Conservation (phyloP, 2,113 vertebrate species). For the Aptenodytes patagonicus region DNA sequence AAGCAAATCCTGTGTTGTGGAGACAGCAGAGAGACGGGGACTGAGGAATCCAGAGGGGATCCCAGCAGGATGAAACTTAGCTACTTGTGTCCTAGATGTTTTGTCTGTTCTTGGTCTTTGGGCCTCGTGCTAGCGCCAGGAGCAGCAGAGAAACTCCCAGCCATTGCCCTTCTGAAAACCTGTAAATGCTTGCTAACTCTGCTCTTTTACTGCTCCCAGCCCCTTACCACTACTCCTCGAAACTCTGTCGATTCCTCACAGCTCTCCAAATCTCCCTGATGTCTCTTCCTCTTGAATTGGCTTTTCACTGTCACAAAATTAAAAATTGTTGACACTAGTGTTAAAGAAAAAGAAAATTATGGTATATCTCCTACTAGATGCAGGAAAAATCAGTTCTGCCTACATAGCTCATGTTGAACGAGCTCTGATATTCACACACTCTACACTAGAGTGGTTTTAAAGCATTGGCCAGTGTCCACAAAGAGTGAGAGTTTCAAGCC, state of each 20-base stretch:
- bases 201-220: not conserved
- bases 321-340: accelerated
- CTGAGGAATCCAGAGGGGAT: not conserved
- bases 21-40: not conserved
- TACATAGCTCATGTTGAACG: accelerated
- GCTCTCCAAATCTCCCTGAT: not conserved
- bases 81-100: not conserved
- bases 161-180: not conserved
- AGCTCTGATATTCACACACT: not conserved
- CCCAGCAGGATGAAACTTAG: not conserved
- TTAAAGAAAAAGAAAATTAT: not conserved
- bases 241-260: not conserved
- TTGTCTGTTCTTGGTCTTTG: not conserved
- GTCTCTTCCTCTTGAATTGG: not conserved
- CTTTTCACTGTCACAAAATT: not conserved
- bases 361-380: not conserved
- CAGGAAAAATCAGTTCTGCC: not conserved
- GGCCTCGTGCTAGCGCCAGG: not conserved
- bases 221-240: not conserved
- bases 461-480: not conserved
- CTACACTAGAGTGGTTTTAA: not conserved
- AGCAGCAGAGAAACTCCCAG: not conserved
- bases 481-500: not conserved
- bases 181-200: not conserved
- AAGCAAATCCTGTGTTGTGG: not conserved